Evolutionary conservation across 1,140 invertebrate genomes (phyloP), one percentile per base, ranked within the genome.

Genomic region (Tetranychus urticae): DNA sequence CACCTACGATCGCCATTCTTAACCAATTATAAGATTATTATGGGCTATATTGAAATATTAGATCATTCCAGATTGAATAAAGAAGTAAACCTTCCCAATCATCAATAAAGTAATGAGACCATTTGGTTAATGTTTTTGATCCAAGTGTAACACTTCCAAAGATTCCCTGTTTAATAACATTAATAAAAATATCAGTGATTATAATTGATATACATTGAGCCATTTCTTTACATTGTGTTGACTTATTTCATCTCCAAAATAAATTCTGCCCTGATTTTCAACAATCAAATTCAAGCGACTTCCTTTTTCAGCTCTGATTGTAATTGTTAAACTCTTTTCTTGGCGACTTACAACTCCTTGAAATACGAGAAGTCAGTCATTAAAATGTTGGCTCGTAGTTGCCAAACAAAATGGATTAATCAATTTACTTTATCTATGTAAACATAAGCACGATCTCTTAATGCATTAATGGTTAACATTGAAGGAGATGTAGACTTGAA

Each of bases 361-460:
- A 57, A 48, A 46, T 23, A 42, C 12, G 56, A 37, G 46, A 46
- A 42, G 8, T 6, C 14, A 8, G 35, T 34, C 31, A 48, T 34
- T 23, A 23, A 23, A 23, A 23, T 23, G 23, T 23, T 23, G 23
- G 23, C 23, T 23, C 23, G 0, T 23, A n/a, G n/a, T 33, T 36
- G 10, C 4, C 37, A 2, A 8, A 47, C 2, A 47, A n/a, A 3
- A 8, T 47, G 13, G 7, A 47, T 46, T 1, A 14, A 46, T 46
- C 45, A 46, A 46, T 10, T 47, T 47, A 3, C 46, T 12, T 47
- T 47, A 70, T 88, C 79, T 1, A 88, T 71, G 68, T 80, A 85
- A 48, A 89, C 78, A 56, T 83, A 77, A 1, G 80, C 83, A 63
- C 84, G 76, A 71, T 91, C 87, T 34, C 77, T 74, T 2, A 84